A percentile compares a stretch with the other conserved stretches of the same genome.
phyloP scores from a whole-genome alignment of 2,113 vertebrate genomes.

The Podarcis cretensis region DNA sequence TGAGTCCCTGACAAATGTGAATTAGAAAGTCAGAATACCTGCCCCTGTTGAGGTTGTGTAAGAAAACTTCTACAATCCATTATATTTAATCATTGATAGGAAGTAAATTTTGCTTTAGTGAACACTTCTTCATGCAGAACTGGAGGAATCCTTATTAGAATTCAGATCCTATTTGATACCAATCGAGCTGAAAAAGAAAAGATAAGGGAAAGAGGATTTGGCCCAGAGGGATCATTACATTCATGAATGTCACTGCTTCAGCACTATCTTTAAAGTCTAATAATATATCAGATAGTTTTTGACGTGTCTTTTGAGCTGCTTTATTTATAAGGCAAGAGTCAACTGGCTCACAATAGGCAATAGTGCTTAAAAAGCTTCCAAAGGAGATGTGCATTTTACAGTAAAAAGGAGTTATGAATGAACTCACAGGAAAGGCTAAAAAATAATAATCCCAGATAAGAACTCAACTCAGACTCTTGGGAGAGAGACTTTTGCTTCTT shows the following conservation, averaged over 20 bases:
- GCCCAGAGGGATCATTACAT: neutral
- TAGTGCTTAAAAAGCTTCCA: neutral
- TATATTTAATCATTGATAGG: neutral
- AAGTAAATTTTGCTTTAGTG: neutral
- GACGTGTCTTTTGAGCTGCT: conserved; percentile 4
- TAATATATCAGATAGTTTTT: conserved; percentile 13
- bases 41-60: neutral
- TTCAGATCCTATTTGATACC: neutral
- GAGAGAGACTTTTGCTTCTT: neutral
- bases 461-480: neutral
- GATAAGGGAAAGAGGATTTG: conserved; percentile 6
- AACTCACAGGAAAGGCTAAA: neutral
- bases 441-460: neutral
- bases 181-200: neutral
- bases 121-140: neutral
- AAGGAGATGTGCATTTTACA: neutral
- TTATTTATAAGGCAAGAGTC: neutral
- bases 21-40: neutral
- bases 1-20: no score
- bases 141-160: neutral
- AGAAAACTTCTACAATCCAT: neutral
- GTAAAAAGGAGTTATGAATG: neutral
- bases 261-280: neutral
- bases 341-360: conserved; percentile 2
- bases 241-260: conserved; percentile 10